Evolutionary conservation across 2,888 invertebrate genomes (phyloP).

Genomic region (Dusona sp.): DNA sequence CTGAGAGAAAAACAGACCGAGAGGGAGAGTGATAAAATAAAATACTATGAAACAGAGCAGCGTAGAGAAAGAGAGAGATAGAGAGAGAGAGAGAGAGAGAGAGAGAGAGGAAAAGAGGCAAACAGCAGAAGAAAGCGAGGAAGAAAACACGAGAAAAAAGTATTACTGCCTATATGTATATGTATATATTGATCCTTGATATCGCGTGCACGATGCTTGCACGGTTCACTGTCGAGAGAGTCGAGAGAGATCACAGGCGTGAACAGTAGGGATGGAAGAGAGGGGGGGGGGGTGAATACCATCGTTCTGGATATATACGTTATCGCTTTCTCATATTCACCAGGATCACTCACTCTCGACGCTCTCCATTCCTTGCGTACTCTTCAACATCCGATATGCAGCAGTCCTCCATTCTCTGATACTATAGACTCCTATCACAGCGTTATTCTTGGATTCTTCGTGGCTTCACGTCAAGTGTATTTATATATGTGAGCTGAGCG

Average conservation of each 20-base stretch:
- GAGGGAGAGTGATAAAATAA: constrained; percentile 13
- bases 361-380: constrained; percentile 9
- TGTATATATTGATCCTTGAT: constrained; percentile 34
- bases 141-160: not conserved
- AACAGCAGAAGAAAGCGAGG: not conserved
- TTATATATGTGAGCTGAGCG: constrained; percentile 26
- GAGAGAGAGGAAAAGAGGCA: not conserved
- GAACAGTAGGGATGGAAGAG: constrained; percentile 27
- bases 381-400: constrained; percentile 50
- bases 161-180: constrained; percentile 7
- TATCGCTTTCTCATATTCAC: constrained; percentile 67
- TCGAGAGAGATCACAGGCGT: constrained; percentile 36
- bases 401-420: constrained; percentile 39
- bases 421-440: constrained; percentile 47
- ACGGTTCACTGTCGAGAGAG: constrained; percentile 53
- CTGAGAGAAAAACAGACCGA: constrained; percentile 13
- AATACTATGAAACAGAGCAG: not conserved
- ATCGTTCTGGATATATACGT: constrained; percentile 61
- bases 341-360: constrained; percentile 63
- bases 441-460: constrained; percentile 61
- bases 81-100: constrained; percentile 18
- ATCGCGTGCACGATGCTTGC: constrained; percentile 57
- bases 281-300: constrained; percentile 30
- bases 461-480: constrained; percentile 50
- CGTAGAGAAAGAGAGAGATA: not conserved